These are phyloP conservation scores for Chloroclystis v-ata DNA, from an alignment of 2,888 invertebrate genomes.

Conservation along the genomic window DNA sequence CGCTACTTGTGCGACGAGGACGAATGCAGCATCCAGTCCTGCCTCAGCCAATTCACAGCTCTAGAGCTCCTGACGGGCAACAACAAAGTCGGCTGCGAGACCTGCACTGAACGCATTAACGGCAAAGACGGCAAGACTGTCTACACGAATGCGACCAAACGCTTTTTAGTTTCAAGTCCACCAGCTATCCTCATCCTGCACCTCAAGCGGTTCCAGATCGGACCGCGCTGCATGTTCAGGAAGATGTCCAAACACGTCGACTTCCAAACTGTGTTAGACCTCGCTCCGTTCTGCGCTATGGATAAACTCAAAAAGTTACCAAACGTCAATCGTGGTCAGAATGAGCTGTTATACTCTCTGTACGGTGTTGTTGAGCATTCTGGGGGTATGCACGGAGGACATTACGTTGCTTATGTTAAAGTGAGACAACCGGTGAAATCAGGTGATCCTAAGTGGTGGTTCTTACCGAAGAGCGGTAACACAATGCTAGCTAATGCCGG, in stretches of 20 bases:
- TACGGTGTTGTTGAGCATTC: constrained; percentile 98
- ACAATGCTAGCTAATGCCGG: constrained; percentile 64
- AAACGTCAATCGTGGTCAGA: constrained; percentile 80
- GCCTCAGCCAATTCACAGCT: constrained; percentile 94
- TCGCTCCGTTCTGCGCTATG: constrained; percentile 93
- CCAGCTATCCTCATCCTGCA: constrained; percentile 97
- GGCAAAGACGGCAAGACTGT: constrained; percentile 84
- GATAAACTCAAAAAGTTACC: constrained; percentile 80
- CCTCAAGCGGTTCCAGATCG: constrained; percentile 95
- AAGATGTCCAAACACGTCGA: constrained; percentile 92
- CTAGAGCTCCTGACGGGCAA: constrained; percentile 93
- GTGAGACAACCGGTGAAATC: constrained; percentile 81
- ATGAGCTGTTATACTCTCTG: constrained; percentile 88
- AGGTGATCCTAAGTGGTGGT: constrained; percentile 85
- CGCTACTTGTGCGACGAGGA: constrained; percentile 86
- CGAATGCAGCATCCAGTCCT: constrained; percentile 91
- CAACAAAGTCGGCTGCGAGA: constrained; percentile 95
- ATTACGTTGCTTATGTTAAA: constrained; percentile 97
- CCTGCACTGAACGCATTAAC: constrained; percentile 87
- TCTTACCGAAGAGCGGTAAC: constrained; percentile 81
- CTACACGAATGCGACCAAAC: constrained; percentile 89
- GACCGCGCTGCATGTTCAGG: constrained; percentile 82
- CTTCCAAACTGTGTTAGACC: constrained; percentile 90
- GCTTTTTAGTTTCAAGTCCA: constrained; percentile 91
- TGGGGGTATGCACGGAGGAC: constrained; percentile 90